A percentile compares a stretch with the other conserved stretches of the same genome.
These are phyloP conservation scores for Channa maculata DNA, from an alignment of 2,113 vertebrate genomes.

Conservation along the genomic window DNA sequence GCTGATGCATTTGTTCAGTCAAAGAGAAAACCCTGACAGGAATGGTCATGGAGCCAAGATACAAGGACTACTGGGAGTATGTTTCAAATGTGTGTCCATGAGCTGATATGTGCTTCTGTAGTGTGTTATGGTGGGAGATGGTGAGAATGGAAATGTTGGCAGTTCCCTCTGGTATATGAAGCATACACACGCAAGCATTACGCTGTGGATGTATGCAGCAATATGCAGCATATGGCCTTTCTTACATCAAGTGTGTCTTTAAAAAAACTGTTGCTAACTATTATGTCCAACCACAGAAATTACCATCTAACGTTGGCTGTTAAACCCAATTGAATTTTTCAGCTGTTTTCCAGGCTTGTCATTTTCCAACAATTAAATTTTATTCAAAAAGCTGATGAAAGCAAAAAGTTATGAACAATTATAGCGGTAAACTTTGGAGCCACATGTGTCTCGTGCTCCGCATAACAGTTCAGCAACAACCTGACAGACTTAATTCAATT, in stretches of 20 bases:
- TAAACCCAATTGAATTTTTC: not conserved
- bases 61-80: constrained; percentile 68
- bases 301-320: not conserved
- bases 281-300: constrained; percentile 12
- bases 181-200: constrained; percentile 42
- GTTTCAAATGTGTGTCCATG: constrained; percentile 71
- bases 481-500: constrained; percentile 81
- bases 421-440: constrained; percentile 14
- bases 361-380: not conserved
- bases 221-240: constrained; percentile 27
- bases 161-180: constrained; percentile 34
- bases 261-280: not conserved
- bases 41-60: constrained; percentile 71
- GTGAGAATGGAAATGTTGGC: constrained; percentile 44
- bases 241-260: not conserved
- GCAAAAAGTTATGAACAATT: not conserved
- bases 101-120: constrained; percentile 71
- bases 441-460: constrained; percentile 1
- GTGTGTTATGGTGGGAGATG: constrained; percentile 52
- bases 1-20: constrained; percentile 79
- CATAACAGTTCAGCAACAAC: constrained; percentile 48
- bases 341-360: not conserved
- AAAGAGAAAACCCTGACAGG: constrained; percentile 75
- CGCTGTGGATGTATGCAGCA: constrained; percentile 38
- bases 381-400: not conserved